Conservation (phyloP, 2,113 vertebrate species). For the Myrmophylax atrothorax region DNA sequence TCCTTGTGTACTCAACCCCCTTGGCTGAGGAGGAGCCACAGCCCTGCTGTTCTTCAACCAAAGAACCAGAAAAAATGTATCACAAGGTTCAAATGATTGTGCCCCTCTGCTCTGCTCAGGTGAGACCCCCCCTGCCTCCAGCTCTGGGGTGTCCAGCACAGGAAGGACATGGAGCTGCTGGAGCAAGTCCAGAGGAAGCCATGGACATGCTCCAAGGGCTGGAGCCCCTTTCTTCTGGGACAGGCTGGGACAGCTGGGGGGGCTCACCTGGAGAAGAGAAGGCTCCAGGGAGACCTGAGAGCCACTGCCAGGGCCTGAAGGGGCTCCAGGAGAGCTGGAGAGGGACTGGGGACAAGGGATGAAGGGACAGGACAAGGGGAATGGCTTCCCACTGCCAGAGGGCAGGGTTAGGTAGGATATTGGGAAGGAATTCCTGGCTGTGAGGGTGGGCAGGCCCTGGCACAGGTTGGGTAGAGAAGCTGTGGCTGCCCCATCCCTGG, state of each 20-base stretch:
- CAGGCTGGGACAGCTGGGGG: background rate
- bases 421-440: background rate
- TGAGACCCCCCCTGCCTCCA: accelerated
- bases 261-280: background rate
- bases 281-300: background rate
- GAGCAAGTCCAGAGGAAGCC: accelerated
- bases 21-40: background rate
- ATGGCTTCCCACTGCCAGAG: background rate
- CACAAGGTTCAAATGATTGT: background rate
- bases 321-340: background rate
- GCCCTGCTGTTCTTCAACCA: background rate
- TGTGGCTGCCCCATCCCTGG: background rate
- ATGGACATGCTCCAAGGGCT: background rate
- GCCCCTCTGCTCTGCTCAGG: background rate
- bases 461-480: background rate
- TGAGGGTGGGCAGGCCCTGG: background rate
- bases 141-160: background rate
- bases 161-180: accelerated
- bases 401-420: background rate
- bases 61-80: background rate
- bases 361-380: background rate
- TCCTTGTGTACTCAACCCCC: background rate
- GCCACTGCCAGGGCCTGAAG: background rate
- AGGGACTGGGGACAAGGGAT: background rate
- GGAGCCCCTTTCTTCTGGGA: background rate